Conservation (phyloP, 2,113 vertebrate species). For the Girardinichthys multiradiatus region DNA sequence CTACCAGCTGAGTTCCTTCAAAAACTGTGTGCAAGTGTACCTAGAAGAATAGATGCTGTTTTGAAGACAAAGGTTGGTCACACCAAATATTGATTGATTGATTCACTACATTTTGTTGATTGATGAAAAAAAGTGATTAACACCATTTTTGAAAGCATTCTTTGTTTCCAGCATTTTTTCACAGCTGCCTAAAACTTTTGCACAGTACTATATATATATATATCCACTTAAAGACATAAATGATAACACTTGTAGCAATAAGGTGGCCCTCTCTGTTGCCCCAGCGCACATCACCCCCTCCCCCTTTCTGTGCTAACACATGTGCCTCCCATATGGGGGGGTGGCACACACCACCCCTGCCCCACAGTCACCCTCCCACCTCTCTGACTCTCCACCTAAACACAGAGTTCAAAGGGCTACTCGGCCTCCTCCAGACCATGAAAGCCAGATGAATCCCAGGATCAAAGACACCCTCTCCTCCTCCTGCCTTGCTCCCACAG, state of each 20-base stretch:
- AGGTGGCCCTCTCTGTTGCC: conserved; percentile 51
- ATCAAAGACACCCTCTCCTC: conserved; percentile 75
- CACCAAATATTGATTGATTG: too few species aligned
- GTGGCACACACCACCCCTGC: conserved; percentile 68
- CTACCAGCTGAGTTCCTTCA: too few species aligned
- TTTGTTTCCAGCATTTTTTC: too few species aligned
- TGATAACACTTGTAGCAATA: neutral
- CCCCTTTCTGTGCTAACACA: conserved; percentile 66
- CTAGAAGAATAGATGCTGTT: too few species aligned
- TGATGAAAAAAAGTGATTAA: too few species aligned
- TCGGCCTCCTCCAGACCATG: conserved; percentile 83
- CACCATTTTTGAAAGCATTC: too few species aligned
- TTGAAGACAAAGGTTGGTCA: too few species aligned
- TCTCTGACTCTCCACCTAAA: conserved; percentile 81
- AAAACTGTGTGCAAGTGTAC: too few species aligned
- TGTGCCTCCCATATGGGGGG: conserved; percentile 78
- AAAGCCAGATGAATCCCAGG: conserved; percentile 83
- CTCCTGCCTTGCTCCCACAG: conserved; percentile 52
- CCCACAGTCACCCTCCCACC: conserved; percentile 70
- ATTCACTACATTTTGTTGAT: too few species aligned
- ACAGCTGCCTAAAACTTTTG: too few species aligned
- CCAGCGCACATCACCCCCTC: conserved; percentile 24
- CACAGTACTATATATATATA: too few species aligned
- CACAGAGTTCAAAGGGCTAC: conserved; percentile 82
- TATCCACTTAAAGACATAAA: neutral